Evolutionary conservation across 2,888 invertebrate genomes (phyloP), one percentile per base, ranked within the genome.

Genomic region (Antheraea assamensis): DNA sequence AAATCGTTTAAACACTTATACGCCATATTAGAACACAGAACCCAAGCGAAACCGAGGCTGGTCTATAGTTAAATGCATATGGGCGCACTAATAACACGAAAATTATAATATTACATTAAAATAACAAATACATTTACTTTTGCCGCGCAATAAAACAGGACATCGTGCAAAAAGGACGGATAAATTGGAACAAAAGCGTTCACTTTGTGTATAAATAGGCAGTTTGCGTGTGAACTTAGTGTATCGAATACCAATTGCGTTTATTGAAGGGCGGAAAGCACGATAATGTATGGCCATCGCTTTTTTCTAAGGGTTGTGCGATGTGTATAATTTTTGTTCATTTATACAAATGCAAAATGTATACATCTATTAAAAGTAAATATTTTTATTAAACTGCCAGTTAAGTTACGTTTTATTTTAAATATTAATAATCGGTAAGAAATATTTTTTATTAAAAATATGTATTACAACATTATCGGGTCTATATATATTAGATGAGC

Each of bases 171-270:
- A 77, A 79, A 73, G 73, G 72, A 68, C 74, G 75, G 77, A 82
- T 81, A 82, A 85, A 82, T 85, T 86, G 83, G 85, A 81, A 87
- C 87, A 90, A 92, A 90, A 89, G 84, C 81, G 86, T 87, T 84
- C 87, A 85, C 88, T 90, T 88, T 81, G 88, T 87, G 84, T 83
- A 90, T 90, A 90, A 93, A 93, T 91, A 88, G 88, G 87, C 86
- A 85, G 89, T 90, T 89, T 89, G 89, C 89, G 91, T 92, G 93
- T 91, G 92, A 91, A 91, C 89, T 83, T 87, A 88, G 86, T 92
- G 92, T 92, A 91, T 92, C 92, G 92, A 90, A 93, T 92, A 91
- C 90, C 92, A 92, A 93, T 93, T 90, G 91, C 85, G 78, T 80
- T 79, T 83, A 84, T 86, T 81, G 84, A 80, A 84, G 83, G 82